These are phyloP conservation scores for Trogon surrucura DNA, from an alignment of 2,113 vertebrate genomes.

Conservation along the genomic window DNA sequence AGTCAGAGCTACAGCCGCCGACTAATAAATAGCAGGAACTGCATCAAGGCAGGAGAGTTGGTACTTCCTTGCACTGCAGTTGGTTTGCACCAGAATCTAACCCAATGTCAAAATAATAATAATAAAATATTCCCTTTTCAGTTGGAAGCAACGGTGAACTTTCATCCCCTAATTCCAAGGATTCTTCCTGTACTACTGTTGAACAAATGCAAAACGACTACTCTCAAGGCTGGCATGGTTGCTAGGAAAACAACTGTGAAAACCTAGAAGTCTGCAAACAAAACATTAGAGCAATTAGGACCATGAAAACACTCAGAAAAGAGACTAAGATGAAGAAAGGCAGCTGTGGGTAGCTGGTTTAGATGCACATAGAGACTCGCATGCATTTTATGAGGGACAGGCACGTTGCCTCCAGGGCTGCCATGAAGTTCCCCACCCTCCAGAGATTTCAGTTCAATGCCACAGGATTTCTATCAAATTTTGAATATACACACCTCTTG, in stretches of 20 bases:
- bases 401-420: neutral
- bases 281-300: neutral
- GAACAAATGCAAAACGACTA: neutral
- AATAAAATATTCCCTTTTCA: neutral
- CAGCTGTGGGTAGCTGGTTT: neutral
- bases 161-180: neutral
- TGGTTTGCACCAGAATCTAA: neutral
- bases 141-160: neutral
- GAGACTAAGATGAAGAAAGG: neutral
- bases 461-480: accelerated
- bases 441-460: neutral
- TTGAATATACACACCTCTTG: neutral
- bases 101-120: neutral
- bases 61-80: neutral
- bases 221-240: neutral
- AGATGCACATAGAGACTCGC: neutral
- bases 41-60: neutral
- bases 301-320: neutral
- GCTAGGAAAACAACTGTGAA: constrained; percentile 61
- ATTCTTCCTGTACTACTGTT: neutral
- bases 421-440: neutral
- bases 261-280: constrained; percentile 65
- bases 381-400: neutral
- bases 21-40: neutral
- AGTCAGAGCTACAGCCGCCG: neutral